phyloP scores from a whole-genome alignment of 2,113 vertebrate species.

The Conger conger region DNA sequence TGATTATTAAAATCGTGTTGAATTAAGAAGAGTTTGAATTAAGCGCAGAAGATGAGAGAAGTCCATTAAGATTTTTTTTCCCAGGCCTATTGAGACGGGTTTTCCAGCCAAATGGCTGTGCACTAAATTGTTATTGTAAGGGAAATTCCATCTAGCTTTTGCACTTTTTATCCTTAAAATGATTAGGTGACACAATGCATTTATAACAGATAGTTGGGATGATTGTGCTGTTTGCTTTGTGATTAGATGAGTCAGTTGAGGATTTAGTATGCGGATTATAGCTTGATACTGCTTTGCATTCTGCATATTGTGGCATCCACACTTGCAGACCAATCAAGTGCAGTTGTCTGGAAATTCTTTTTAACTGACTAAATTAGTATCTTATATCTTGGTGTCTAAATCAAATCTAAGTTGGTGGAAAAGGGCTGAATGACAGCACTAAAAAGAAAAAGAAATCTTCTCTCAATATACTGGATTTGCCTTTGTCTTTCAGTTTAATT shows the following conservation, averaged over 20 bases:
- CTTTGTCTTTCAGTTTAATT: constrained; percentile 30
- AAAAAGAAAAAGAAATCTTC: not conserved
- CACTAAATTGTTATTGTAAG: constrained; percentile 18
- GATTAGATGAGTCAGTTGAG: not conserved
- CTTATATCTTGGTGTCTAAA: not conserved
- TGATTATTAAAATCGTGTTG: not conserved
- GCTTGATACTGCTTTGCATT: not conserved
- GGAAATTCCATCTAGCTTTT: constrained; percentile 4
- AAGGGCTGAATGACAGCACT: not conserved
- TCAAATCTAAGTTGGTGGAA: not conserved
- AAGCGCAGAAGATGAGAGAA: not conserved
- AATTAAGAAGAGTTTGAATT: not conserved
- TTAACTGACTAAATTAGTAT: not conserved
- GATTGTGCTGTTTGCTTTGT: not conserved
- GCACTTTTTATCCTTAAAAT: constrained; percentile 10
- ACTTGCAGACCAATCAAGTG: not conserved
- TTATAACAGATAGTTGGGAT: constrained; percentile 3
- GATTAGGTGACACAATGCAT: not conserved
- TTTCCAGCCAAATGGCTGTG: constrained; percentile 3
- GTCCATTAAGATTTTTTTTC: not conserved
- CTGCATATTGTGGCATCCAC: constrained; percentile 3
- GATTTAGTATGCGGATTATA: not conserved
- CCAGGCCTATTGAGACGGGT: not conserved
- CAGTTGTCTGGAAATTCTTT: not conserved
- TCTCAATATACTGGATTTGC: not conserved